Evolutionary conservation across 2,888 invertebrate species (phyloP).

Genomic region (Lagria hirta): DNA sequence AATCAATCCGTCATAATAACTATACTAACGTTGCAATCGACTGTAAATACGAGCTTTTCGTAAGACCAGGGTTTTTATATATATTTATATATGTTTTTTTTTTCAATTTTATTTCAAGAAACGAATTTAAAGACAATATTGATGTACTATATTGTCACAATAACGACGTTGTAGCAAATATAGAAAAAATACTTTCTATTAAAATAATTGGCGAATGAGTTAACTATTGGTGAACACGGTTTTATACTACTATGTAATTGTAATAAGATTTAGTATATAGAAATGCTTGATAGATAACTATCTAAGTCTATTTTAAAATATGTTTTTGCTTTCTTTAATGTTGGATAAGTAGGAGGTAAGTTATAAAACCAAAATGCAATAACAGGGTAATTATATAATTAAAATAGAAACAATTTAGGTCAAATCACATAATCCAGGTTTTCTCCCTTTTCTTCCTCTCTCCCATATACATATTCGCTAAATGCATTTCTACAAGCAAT

Average conservation of each 20-base stretch:
- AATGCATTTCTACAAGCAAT: too few relatives aligned
- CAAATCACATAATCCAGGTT: neutral
- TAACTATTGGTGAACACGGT: neutral
- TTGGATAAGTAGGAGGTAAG: constrained; percentile 58
- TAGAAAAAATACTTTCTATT: constrained; percentile 4
- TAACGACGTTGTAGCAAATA: constrained; percentile 13
- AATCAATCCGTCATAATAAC: constrained; percentile 4
- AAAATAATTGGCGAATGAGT: constrained; percentile 1
- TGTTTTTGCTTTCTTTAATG: constrained; percentile 55
- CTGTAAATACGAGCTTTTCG: constrained; percentile 19
- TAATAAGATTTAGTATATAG: constrained; percentile 6
- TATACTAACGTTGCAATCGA: constrained; percentile 8
- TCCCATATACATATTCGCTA: too few relatives aligned
- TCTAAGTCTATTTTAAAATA: constrained; percentile 57
- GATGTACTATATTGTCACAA: constrained; percentile 32
- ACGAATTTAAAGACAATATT: constrained; percentile 51
- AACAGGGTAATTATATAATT: too few relatives aligned
- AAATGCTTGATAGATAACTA: constrained; percentile 50
- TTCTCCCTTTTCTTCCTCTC: constrained; percentile 8
- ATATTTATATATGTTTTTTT: constrained; percentile 4
- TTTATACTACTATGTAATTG: neutral
- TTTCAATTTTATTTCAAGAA: constrained; percentile 30
- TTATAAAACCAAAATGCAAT: too few relatives aligned
- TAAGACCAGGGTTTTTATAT: constrained; percentile 19
- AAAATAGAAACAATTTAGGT: too few relatives aligned